Conservation (phyloP, 2,113 vertebrate genomes). For the Rostratula benghalensis region DNA sequence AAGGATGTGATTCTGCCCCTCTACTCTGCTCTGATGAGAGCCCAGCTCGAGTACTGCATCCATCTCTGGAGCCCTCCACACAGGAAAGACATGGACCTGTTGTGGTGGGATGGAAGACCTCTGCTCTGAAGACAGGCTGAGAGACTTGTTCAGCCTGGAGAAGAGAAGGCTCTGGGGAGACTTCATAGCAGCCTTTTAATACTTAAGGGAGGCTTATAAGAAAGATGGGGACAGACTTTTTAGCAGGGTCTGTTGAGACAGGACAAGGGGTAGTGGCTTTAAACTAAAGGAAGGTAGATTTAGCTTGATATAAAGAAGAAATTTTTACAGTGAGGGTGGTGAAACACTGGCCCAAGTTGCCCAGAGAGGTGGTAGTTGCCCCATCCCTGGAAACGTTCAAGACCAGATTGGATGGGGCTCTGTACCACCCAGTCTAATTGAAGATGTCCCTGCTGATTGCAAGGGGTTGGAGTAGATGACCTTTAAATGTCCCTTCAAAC, state of each 20-base stretch:
- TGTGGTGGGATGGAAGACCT: not conserved
- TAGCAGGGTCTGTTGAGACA: too few relatives aligned
- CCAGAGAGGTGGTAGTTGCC: not conserved
- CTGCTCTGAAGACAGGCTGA: not conserved
- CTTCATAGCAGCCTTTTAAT: not conserved
- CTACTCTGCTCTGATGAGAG: not conserved
- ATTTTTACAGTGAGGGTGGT: not conserved
- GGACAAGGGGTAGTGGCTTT: not conserved
- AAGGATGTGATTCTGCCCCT: not conserved
- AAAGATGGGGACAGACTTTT: not conserved
- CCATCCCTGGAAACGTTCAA: not conserved
- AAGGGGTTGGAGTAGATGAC: not conserved
- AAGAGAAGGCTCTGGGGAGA: not conserved
- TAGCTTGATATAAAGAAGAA: not conserved
- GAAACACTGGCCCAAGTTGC: not conserved
- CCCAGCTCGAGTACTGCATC: not conserved
- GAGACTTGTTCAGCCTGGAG: not conserved
- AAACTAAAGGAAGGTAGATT: not conserved
- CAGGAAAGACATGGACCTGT: not conserved
- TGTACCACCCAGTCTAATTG: not conserved
- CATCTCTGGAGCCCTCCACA: not conserved
- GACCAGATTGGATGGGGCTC: not conserved
- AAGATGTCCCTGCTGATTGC: not conserved
- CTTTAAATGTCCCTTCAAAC: not conserved
- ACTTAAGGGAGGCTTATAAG: too few relatives aligned